Evolutionary conservation across 2,888 invertebrate species (phyloP), one percentile per base, ranked within the genome.

Genomic region (Cerastis leucographa): DNA sequence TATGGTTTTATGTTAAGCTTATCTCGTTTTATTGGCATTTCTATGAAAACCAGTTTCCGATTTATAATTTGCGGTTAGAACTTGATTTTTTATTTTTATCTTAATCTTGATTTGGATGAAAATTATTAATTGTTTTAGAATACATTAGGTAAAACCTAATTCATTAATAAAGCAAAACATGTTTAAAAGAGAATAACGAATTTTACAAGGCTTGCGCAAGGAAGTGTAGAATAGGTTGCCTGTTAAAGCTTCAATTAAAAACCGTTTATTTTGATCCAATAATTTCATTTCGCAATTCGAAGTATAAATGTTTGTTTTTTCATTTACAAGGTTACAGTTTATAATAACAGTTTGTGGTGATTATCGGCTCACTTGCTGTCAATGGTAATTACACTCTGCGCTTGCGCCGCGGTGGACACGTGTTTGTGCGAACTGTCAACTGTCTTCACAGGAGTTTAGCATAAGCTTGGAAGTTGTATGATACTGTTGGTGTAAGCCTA

Each of bases 191-290:
- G 19, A 49, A 64, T 54, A 56, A 61, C 35, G 25, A 61, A 51
- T 35, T 70, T 44, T 65, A 54, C 51, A 56, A 1, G 35, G 42
- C 71, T 86, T 86, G 75, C 83, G 72, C 42, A 86, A 88, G 61
- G 35, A 68, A 67, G 40, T 61, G 22, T 61, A 56, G 56, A 79
- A 54, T 74, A 22, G 46, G 42, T 78, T 78, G 73, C 74, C 73
- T 40, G 78, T 75, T 70, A 66, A 67, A 84, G 71, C 72, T 35
- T 78, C 86, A 87, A 88, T 88, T 87, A 88, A 83, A 88, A 86
- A 87, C 71, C 84, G 80, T 89, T 88, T 88, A 88, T 85, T 78
- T 77, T 80, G 82, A 86, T 83, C 83, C 76, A 89, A 85, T 89
- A 87, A 86, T 87, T 84, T 77, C 12, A 77, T 89, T 85, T 83